A percentile compares a stretch with the other conserved stretches of the same genome.
Conservation (phyloP, 2,888 invertebrate species). For the Cataglyphis albicans region DNA sequence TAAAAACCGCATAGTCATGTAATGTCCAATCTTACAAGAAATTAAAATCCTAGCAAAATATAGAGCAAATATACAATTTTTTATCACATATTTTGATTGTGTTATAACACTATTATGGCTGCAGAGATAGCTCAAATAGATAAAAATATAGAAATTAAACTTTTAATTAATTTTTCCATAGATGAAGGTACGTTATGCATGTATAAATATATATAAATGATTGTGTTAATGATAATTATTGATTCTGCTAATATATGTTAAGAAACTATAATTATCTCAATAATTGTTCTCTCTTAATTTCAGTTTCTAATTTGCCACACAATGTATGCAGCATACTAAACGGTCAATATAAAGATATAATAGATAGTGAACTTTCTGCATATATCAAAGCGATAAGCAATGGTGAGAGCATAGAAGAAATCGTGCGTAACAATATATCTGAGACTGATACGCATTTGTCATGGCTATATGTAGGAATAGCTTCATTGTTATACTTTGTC, state of each 20-base stretch:
- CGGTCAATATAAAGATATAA: conserved; percentile 59
- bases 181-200: background rate
- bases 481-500: conserved; percentile 91
- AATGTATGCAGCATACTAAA: conserved; percentile 51
- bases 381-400: conserved; percentile 14
- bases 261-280: background rate
- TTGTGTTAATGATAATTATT: background rate
- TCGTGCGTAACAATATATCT: conserved; percentile 64
- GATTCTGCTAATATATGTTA: background rate
- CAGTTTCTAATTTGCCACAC: conserved; percentile 47
- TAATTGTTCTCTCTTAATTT: conserved; percentile 46
- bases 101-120: conserved; percentile 11
- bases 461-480: conserved; percentile 88
- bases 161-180: conserved; percentile 34
- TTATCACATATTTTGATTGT: background rate
- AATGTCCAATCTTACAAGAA: background rate
- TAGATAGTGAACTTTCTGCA: conserved; percentile 43
- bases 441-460: conserved; percentile 78
- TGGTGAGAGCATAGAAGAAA: conserved; percentile 59
- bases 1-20: background rate
- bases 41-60: background rate
- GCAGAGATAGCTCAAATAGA: background rate
- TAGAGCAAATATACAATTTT: background rate
- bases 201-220: background rate
- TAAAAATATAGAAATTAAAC: conserved; percentile 19